These are phyloP conservation scores for Schizothorax lantsangensis DNA, from an alignment of 2,797 vertebrate species.

Conservation along the genomic window DNA sequence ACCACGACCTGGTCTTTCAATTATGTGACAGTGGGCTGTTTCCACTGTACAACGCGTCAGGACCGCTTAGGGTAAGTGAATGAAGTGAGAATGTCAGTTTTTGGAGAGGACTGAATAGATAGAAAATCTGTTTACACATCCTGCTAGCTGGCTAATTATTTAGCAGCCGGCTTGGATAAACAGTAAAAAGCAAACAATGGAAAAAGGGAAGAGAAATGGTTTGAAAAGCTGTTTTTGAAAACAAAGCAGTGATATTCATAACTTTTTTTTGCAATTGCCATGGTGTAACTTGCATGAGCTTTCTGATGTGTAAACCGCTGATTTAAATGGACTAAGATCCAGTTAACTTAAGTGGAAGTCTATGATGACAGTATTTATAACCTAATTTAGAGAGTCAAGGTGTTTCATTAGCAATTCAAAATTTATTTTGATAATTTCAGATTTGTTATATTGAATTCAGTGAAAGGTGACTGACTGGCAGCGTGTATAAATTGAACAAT, in stretches of 20 bases:
- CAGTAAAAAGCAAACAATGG: not conserved
- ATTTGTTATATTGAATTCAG: not conserved
- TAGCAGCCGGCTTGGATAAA: conserved; percentile 47
- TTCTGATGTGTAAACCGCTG: not conserved
- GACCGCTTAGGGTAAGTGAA: conserved; percentile 38
- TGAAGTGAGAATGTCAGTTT: not conserved
- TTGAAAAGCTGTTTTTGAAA: not conserved
- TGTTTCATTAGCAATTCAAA: not conserved
- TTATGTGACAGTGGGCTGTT: conserved; percentile 18
- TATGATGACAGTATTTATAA: not conserved
- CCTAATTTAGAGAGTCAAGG: not conserved
- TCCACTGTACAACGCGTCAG: not conserved
- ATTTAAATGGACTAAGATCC: conserved; percentile 9
- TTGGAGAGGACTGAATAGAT: not conserved
- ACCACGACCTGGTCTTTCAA: not conserved
- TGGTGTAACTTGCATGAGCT: not conserved
- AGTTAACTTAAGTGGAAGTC: not conserved
- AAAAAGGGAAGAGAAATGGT: not conserved
- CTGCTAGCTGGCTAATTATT: conserved; percentile 52
- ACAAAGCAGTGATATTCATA: not conserved
- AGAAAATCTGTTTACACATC: conserved; percentile 70
- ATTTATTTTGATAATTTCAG: not conserved
- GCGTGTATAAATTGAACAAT: not conserved
- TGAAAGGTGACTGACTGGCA: not conserved
- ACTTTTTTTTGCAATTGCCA: conserved; percentile 37